Evolutionary conservation across 2,888 invertebrate species (phyloP).

Genomic region (Apodemia hepburni): DNA sequence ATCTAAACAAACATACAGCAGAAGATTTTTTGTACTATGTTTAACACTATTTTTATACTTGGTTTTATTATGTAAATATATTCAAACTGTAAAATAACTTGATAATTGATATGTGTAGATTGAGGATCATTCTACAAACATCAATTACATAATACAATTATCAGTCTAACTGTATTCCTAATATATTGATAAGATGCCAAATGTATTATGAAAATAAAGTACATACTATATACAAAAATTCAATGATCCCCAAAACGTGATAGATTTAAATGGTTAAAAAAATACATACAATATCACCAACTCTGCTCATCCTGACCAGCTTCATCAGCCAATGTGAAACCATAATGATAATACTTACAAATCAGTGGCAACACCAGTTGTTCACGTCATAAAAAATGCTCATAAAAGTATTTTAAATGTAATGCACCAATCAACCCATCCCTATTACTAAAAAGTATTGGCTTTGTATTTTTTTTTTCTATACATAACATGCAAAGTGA

Average conservation of each 20-base stretch:
- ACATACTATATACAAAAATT: conserved; percentile 23
- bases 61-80: too few species aligned
- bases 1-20: too few species aligned
- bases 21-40: too few species aligned
- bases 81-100: not conserved
- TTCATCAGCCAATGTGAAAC: conserved; percentile 41
- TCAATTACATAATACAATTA: not conserved
- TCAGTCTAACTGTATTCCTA: conserved; percentile 6
- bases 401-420: conserved; percentile 34
- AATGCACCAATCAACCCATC: conserved; percentile 17
- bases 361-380: conserved; percentile 55
- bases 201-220: conserved; percentile 4
- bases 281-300: conserved; percentile 77
- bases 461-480: conserved; percentile 11
- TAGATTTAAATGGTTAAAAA: conserved; percentile 52
- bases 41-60: too few species aligned
- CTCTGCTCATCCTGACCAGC: conserved; percentile 52
- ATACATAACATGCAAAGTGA: conserved; percentile 23
- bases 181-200: conserved; percentile 9
- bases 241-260: conserved; percentile 36
- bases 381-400: conserved; percentile 48
- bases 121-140: not conserved
- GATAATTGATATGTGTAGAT: not conserved
- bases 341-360: conserved; percentile 39
- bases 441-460: conserved; percentile 13